Evolutionary conservation across 1,140 invertebrate genomes (phyloP).

Genomic region (Belonocnema kinseyi): DNA sequence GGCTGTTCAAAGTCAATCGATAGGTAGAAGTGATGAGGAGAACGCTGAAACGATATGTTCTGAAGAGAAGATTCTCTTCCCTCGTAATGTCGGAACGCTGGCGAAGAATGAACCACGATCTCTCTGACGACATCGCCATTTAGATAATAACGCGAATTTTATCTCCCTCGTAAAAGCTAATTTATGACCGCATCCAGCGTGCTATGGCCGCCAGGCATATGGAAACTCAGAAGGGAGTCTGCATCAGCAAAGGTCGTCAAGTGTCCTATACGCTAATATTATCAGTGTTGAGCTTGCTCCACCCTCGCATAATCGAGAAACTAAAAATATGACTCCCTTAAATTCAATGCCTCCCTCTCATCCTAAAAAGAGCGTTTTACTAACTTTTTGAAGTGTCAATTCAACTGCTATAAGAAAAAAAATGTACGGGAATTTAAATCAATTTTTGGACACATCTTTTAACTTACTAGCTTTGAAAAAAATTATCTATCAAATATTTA

Average conservation of each 20-base stretch:
- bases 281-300: slow-evolving; percentile 34
- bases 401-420: background rate
- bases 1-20: slow-evolving; percentile 36
- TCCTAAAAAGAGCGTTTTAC: slow-evolving; percentile 5
- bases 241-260: slow-evolving; percentile 54
- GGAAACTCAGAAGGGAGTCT: slow-evolving; percentile 49
- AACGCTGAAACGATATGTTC: slow-evolving; percentile 39
- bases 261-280: slow-evolving; percentile 42
- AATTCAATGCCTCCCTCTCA: slow-evolving; percentile 16
- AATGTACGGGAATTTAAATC: no score
- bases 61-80: slow-evolving; percentile 43
- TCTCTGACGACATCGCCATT: slow-evolving; percentile 73
- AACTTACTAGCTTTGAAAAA: no score
- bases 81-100: slow-evolving; percentile 45
- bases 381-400: background rate
- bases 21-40: slow-evolving; percentile 34
- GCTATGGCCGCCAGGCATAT: slow-evolving; percentile 53
- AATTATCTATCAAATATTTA: no score
- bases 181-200: slow-evolving; percentile 71
- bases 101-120: slow-evolving; percentile 60
- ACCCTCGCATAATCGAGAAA: slow-evolving; percentile 20
- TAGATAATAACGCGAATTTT: slow-evolving; percentile 77
- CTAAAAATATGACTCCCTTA: slow-evolving; percentile 19
- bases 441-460: no score
- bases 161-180: slow-evolving; percentile 76